Conservation (phyloP, 1,140 invertebrate species). For the Eupeodes corollae region DNA sequence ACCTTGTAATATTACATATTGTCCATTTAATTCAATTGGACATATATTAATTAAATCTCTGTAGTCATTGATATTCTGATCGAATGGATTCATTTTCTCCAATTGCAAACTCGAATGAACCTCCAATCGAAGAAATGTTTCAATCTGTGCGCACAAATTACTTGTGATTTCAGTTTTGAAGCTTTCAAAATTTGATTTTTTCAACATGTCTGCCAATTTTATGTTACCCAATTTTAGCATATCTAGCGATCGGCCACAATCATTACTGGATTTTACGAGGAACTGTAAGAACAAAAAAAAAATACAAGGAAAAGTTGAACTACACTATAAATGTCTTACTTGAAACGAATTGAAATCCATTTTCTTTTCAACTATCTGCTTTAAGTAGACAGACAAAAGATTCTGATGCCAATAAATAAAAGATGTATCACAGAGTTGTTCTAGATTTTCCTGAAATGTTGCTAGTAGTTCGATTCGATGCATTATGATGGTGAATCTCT, state of each 20-base stretch:
- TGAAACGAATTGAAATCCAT: slow-evolving; percentile 11
- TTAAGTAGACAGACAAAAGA: slow-evolving; percentile 64
- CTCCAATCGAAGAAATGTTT: slow-evolving; percentile 80
- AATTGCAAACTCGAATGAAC: slow-evolving; percentile 84
- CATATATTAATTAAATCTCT: slow-evolving; percentile 38
- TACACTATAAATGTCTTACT: background rate
- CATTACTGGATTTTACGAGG: slow-evolving; percentile 2
- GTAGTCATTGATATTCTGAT: slow-evolving; percentile 30
- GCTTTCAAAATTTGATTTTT: slow-evolving; percentile 8
- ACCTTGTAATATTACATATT: slow-evolving; percentile 23
- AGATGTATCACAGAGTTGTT: slow-evolving; percentile 55
- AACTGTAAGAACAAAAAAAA: slow-evolving; percentile 1
- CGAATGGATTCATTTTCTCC: slow-evolving; percentile 40
- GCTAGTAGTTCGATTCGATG: slow-evolving; percentile 51
- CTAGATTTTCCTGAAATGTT: slow-evolving; percentile 47
- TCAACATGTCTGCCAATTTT: slow-evolving; percentile 4
- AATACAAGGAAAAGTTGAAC: background rate
- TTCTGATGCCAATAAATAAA: slow-evolving; percentile 76
- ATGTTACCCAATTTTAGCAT: slow-evolving; percentile 2
- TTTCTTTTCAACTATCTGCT: slow-evolving; percentile 18
- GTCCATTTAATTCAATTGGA: slow-evolving; percentile 39
- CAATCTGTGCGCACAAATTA: slow-evolving; percentile 73
- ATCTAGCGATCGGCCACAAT: slow-evolving; percentile 2
- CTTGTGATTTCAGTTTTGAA: slow-evolving; percentile 31
- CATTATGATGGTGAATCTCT: slow-evolving; percentile 44